Evolutionary conservation across 2,113 vertebrate species (phyloP).

Genomic region (Oreochromis tanganicae): DNA sequence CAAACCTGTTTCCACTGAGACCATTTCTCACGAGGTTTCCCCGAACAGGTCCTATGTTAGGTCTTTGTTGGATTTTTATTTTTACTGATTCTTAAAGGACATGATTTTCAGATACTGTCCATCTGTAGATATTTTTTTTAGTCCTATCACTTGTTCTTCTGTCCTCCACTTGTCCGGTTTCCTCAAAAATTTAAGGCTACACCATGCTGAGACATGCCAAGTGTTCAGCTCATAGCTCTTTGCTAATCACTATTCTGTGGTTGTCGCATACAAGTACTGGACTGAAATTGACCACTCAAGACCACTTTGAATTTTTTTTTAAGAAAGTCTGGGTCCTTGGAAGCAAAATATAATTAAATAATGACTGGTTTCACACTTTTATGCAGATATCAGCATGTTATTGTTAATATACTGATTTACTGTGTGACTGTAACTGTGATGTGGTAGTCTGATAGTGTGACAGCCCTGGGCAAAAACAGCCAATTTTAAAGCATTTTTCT

Average conservation of each 20-base stretch:
- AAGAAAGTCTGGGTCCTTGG: neutral
- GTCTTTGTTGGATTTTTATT: neutral
- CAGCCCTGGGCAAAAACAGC: neutral
- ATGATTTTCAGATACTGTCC: neutral
- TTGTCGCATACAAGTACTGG: neutral
- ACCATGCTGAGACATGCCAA: neutral
- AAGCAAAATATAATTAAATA: neutral
- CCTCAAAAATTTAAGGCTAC: accelerated
- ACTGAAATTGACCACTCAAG: neutral
- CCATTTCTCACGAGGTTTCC: neutral
- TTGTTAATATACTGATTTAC: neutral
- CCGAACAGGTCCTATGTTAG: neutral
- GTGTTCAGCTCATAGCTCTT: neutral
- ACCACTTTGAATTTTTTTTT: neutral
- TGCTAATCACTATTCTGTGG: neutral
- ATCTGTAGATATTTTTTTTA: neutral
- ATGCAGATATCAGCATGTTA: neutral
- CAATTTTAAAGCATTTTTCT: neutral
- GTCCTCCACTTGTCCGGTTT: neutral
- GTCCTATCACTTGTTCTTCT: neutral
- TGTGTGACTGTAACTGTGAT: neutral
- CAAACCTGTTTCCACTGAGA: neutral
- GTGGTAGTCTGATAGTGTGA: neutral
- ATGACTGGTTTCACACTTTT: neutral
- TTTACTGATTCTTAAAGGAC: neutral